Evolutionary conservation across 1,140 invertebrate genomes (phyloP), one percentile per base, ranked within the genome.

Genomic region (Bombus waltoni): DNA sequence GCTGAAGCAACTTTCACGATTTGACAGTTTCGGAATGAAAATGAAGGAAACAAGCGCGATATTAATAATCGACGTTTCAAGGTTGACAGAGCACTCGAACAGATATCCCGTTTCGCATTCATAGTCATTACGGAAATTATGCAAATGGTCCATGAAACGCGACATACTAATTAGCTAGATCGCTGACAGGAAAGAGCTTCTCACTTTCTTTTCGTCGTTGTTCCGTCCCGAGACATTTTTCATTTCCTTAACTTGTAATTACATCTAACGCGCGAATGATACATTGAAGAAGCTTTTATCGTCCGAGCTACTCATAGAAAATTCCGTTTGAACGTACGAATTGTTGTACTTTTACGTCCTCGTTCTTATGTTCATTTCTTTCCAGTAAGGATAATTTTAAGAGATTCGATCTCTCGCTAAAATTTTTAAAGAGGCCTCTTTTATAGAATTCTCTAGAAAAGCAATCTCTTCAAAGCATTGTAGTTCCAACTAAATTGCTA

Each of bases 51-150:
- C 88, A 81, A 76, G 44, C 71, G 4, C 81, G 71, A 86, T 83
- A 77, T 86, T 76, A 76, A 59, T 87, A n/a, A 70, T 53, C 77
- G 84, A 84, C 0, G 25, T 90, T 92, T 85, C 79, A 91, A 88
- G 88, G 77, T 71, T 83, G 22, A 53, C 65, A 28, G 42, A 44
- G 38, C 28, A n/a, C 28, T 32, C 25, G 62, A 57, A 35, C 32
- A 86, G 25, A 18, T 15, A 15, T 57, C 83, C 40, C 42, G 2
- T 28, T 32, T 66, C 47, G 79, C 81, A 78, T 85, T 74, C 76
- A 62, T 28, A 53, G 73, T 66, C 85, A 82, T 84, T 81, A 83
- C 53, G 65, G 72, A 71, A 86, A 57, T 76, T 59, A 81, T 32
- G 83, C 71, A 83, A 89, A 89, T 87, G 88, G 40, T 71, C 83